Evolutionary conservation across 2,797 vertebrate genomes (phyloP).

Genomic region (Tokudaia muenninki): DNA sequence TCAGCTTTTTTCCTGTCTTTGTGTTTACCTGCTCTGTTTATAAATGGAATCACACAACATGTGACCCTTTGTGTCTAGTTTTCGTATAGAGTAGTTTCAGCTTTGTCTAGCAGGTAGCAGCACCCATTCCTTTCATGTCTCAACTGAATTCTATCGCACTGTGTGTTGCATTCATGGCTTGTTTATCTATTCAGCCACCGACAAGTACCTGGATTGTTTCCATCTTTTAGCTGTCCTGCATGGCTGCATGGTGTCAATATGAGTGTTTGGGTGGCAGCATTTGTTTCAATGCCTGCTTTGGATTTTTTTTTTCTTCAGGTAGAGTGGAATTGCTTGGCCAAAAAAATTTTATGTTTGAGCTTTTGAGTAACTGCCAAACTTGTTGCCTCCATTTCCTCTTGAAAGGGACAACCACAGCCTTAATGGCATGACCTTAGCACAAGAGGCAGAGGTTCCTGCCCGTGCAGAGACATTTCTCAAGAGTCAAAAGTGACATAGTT

Average conservation of each 20-base stretch:
- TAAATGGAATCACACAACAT: not conserved
- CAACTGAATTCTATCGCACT: not conserved
- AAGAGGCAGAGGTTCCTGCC: not conserved
- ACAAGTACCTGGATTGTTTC: not conserved
- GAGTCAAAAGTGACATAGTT: slow-evolving; percentile 21
- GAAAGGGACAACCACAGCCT: slow-evolving; percentile 54
- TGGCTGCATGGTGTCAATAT: slow-evolving; percentile 4
- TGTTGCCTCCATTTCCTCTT: slow-evolving; percentile 46
- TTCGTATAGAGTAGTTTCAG: slow-evolving; percentile 44
- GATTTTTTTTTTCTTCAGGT: not conserved
- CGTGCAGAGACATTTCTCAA: slow-evolving; percentile 29
- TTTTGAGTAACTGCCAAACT: slow-evolving; percentile 4
- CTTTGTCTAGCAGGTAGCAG: not conserved
- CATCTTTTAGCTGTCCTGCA: not conserved
- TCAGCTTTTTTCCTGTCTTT: not conserved
- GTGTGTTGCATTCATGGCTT: not conserved
- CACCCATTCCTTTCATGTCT: not conserved
- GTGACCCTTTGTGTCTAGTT: not conserved
- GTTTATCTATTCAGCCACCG: not conserved
- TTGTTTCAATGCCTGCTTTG: slow-evolving; percentile 57
- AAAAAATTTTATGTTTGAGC: not conserved
- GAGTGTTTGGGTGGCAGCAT: not conserved
- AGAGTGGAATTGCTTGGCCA: not conserved
- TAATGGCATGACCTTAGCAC: slow-evolving; percentile 32
- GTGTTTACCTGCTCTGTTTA: not conserved